Evolutionary conservation across 1,140 invertebrate genomes (phyloP).

Genomic region (Druon quercuslanigerum): DNA sequence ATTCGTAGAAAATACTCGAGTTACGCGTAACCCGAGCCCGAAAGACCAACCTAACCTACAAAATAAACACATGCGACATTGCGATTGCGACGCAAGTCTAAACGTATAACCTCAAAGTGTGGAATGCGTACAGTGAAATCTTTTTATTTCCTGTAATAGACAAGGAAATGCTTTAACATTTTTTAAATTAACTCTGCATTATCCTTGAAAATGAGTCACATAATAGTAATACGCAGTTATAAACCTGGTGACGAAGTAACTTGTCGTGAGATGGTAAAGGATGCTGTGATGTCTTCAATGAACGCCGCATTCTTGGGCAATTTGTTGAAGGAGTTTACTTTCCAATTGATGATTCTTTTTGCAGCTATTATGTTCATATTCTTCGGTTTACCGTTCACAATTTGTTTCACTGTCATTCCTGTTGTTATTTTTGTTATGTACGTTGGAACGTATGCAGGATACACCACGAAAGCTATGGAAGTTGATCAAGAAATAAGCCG

Average conservation of each 20-base stretch:
- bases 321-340: conserved; percentile 74
- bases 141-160: no score
- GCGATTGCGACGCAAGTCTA: no score
- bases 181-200: no score
- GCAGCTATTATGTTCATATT: conserved; percentile 77
- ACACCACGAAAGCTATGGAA: conserved; percentile 69
- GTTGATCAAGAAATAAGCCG: conserved; percentile 71
- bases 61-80: no score
- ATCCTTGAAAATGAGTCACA: conserved; percentile 59
- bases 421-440: conserved; percentile 72
- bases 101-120: no score
- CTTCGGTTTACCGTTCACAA: conserved; percentile 74
- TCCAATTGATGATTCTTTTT: conserved; percentile 74
- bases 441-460: conserved; percentile 68
- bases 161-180: background rate
- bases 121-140: no score
- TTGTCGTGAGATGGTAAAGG: conserved; percentile 70
- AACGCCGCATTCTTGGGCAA: conserved; percentile 71
- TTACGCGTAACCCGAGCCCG: no score
- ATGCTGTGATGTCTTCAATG: conserved; percentile 73
- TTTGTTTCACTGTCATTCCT: conserved; percentile 73
- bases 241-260: conserved; percentile 71
- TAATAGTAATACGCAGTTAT: conserved; percentile 72
- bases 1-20: no score
- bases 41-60: no score